Evolutionary conservation across 2,888 invertebrate genomes (phyloP).

Genomic region (Dermolepida albohirtum): DNA sequence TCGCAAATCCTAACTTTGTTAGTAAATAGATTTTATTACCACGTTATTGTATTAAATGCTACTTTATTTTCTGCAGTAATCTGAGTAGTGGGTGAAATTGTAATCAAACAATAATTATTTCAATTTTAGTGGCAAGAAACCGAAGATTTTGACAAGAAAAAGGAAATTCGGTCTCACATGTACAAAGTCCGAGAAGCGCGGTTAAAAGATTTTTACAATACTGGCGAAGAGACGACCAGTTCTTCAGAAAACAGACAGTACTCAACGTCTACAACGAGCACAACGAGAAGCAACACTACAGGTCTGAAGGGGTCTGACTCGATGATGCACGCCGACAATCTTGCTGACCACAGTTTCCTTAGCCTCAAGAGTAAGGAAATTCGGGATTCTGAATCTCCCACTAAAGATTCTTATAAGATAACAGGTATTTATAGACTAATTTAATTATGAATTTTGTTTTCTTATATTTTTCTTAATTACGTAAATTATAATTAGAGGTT

Average conservation of each 20-base stretch:
- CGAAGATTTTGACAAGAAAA: slow-evolving; percentile 86
- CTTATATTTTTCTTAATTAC: no score
- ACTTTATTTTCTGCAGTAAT: no score
- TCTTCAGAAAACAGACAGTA: slow-evolving; percentile 50
- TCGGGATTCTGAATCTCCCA: slow-evolving; percentile 81
- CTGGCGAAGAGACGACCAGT: slow-evolving; percentile 54
- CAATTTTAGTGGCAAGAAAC: slow-evolving; percentile 84
- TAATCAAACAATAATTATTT: no score
- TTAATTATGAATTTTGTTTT: no score
- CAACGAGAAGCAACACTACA: slow-evolving; percentile 42
- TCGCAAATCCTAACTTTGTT: no score
- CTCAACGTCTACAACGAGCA: slow-evolving; percentile 49
- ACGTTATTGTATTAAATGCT: no score
- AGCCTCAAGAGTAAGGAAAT: slow-evolving; percentile 84
- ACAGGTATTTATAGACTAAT: slow-evolving; percentile 26
- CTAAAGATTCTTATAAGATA: slow-evolving; percentile 66
- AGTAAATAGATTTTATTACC: no score
- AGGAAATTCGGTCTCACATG: slow-evolving; percentile 88
- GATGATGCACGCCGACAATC: slow-evolving; percentile 73
- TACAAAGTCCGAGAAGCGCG: slow-evolving; percentile 85
- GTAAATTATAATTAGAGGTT: no score
- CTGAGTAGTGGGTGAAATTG: no score
- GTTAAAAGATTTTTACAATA: slow-evolving; percentile 77
- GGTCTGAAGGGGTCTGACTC: slow-evolving; percentile 47
- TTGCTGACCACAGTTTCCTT: slow-evolving; percentile 82